Evolutionary conservation across 2,113 vertebrate genomes (phyloP).

Genomic region (Datnioides undecimradiatus): DNA sequence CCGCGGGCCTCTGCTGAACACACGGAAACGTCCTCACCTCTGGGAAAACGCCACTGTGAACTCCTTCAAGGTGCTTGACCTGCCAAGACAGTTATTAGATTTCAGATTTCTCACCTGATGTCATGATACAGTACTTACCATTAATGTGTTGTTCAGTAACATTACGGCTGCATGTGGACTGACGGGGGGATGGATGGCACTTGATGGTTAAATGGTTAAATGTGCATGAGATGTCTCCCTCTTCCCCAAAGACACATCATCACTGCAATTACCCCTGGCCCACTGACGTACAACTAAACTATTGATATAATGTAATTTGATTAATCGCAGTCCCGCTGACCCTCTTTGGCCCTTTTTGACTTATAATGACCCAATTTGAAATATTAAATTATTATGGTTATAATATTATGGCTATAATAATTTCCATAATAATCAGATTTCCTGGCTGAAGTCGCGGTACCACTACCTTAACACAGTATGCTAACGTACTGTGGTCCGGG

Average conservation of each 20-base stretch:
- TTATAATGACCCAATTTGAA: too few species aligned
- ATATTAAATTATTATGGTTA: background rate
- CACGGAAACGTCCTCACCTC: slow-evolving; percentile 1
- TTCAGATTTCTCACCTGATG: slow-evolving; percentile 5
- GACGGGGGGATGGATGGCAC: background rate
- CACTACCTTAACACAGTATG: background rate
- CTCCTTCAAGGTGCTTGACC: slow-evolving; percentile 35
- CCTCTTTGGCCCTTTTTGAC: background rate
- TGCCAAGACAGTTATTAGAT: slow-evolving; percentile 20
- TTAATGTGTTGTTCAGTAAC: background rate
- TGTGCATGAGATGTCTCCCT: background rate
- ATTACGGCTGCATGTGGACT: background rate
- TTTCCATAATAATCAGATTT: background rate
- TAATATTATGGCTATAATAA: slow-evolving; percentile 4
- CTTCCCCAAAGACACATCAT: slow-evolving; percentile 12
- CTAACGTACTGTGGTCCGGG: background rate
- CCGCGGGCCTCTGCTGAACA: background rate
- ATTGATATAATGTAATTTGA: slow-evolving; percentile 4
- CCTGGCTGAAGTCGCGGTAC: background rate
- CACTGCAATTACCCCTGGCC: slow-evolving; percentile 1
- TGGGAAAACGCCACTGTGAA: slow-evolving; percentile 41
- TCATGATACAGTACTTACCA: slow-evolving; percentile 7
- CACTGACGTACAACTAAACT: background rate
- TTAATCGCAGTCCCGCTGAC: background rate
- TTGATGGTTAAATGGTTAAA: slow-evolving; percentile 35